These are phyloP conservation scores for Dascillus cervinus DNA, from an alignment of 2,888 invertebrate genomes.

Conservation along the genomic window DNA sequence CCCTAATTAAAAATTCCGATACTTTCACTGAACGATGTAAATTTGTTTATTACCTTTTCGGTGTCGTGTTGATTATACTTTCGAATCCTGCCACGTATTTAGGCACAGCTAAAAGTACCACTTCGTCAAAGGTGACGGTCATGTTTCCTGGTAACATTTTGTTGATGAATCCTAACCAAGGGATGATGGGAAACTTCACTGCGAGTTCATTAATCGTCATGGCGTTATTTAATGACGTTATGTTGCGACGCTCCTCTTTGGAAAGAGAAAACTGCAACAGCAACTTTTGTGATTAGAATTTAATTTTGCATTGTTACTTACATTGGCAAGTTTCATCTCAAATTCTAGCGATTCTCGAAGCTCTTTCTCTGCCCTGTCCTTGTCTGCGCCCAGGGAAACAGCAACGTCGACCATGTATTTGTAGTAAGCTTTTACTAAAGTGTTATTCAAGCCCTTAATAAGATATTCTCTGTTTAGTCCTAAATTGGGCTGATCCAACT, in stretches of 20 bases:
- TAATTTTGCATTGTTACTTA: too few species aligned
- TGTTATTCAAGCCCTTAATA: conserved; percentile 17
- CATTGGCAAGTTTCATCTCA: conserved; percentile 21
- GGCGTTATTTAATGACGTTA: conserved; percentile 39
- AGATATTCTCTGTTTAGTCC: conserved; percentile 20
- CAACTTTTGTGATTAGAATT: background rate
- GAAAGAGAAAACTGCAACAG: conserved; percentile 23
- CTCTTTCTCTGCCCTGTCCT: conserved; percentile 19
- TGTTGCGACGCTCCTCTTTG: conserved; percentile 12
- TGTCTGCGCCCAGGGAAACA: conserved; percentile 24
- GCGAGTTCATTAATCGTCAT: conserved; percentile 44
- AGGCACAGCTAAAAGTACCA: conserved; percentile 45
- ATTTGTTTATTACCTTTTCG: conserved; percentile 20
- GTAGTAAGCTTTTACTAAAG: conserved; percentile 20
- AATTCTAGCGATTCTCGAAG: conserved; percentile 23
- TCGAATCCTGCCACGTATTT: conserved; percentile 39
- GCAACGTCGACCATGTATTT: conserved; percentile 26
- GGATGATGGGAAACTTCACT: conserved; percentile 35
- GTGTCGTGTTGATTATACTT: conserved; percentile 17
- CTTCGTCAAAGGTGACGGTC: conserved; percentile 35
- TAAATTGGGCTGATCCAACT: conserved; percentile 20
- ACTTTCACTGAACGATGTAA: background rate
- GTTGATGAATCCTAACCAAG: conserved; percentile 45
- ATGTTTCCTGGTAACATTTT: conserved; percentile 34
- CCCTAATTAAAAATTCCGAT: conserved; percentile 34